These are phyloP conservation scores for Cheilosia soror DNA, from an alignment of 2,888 invertebrate species.

Conservation along the genomic window DNA sequence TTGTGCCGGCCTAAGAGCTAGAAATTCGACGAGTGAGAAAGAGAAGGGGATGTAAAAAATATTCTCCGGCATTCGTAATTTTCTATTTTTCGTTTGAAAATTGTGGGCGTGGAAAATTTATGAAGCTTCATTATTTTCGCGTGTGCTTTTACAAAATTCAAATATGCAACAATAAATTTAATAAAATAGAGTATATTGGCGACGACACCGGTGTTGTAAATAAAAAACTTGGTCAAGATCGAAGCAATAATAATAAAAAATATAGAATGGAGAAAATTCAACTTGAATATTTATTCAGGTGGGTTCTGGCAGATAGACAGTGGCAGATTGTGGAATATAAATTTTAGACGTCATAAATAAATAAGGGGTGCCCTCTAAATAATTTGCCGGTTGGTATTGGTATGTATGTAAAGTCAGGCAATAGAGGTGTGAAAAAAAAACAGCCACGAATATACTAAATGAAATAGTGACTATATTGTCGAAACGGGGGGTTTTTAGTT, in stretches of 20 bases:
- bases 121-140: slow-evolving; percentile 29
- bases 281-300: slow-evolving; percentile 1
- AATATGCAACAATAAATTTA: slow-evolving; percentile 1
- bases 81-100: slow-evolving; percentile 22
- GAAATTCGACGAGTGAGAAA: background rate
- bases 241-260: slow-evolving; percentile 19
- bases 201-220: slow-evolving; percentile 15
- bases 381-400: too few relatives aligned
- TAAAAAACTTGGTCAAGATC: slow-evolving; percentile 64
- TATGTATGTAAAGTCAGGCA: too few relatives aligned
- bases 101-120: slow-evolving; percentile 59
- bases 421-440: too few relatives aligned
- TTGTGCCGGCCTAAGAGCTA: background rate
- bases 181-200: background rate
- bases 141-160: slow-evolving; percentile 33
- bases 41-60: slow-evolving; percentile 15
- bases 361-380: too few relatives aligned
- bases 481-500: too few relatives aligned
- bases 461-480: too few relatives aligned
- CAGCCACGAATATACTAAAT: too few relatives aligned
- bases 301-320: background rate
- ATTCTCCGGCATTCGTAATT: slow-evolving; percentile 24
- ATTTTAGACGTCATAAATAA: background rate
- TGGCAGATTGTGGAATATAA: background rate
- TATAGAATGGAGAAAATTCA: background rate